Conservation (phyloP, 2,888 invertebrate species). For the Operophtera brumata region DNA sequence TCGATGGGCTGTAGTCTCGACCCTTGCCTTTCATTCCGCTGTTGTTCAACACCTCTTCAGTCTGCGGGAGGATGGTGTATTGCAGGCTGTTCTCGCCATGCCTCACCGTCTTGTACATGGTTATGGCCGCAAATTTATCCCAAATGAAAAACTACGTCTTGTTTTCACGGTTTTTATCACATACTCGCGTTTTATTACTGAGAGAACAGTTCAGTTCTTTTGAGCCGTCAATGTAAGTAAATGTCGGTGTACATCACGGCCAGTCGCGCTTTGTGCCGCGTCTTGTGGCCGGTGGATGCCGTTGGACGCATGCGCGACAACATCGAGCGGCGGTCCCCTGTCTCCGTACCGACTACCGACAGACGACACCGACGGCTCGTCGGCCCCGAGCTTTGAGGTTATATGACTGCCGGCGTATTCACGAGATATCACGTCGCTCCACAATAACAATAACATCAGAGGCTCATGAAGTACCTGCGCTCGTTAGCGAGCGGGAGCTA, state of each 20-base stretch:
- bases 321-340: constrained; percentile 74
- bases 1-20: constrained; percentile 74
- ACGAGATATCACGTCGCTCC: constrained; percentile 43
- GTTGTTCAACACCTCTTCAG: constrained; percentile 83
- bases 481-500: constrained; percentile 36
- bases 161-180: constrained; percentile 58
- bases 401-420: constrained; percentile 72
- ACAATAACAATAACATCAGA: constrained; percentile 69
- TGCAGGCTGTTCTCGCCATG: constrained; percentile 88
- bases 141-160: constrained; percentile 65
- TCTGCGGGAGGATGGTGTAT: constrained; percentile 87
- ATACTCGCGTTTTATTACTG: constrained; percentile 58
- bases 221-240: constrained; percentile 52
- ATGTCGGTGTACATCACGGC: constrained; percentile 58
- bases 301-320: constrained; percentile 68
- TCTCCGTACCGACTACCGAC: constrained; percentile 33
- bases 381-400: constrained; percentile 70
- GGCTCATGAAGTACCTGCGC: constrained; percentile 40
- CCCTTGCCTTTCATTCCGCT: constrained; percentile 80
- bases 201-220: constrained; percentile 41
- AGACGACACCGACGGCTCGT: constrained; percentile 39
- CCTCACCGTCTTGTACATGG: constrained; percentile 88
- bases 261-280: constrained; percentile 69
- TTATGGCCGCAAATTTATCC: constrained; percentile 53
- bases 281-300: constrained; percentile 43